phyloP scores from a whole-genome alignment of 1,140 invertebrate genomes.

The Bombus turneri region DNA sequence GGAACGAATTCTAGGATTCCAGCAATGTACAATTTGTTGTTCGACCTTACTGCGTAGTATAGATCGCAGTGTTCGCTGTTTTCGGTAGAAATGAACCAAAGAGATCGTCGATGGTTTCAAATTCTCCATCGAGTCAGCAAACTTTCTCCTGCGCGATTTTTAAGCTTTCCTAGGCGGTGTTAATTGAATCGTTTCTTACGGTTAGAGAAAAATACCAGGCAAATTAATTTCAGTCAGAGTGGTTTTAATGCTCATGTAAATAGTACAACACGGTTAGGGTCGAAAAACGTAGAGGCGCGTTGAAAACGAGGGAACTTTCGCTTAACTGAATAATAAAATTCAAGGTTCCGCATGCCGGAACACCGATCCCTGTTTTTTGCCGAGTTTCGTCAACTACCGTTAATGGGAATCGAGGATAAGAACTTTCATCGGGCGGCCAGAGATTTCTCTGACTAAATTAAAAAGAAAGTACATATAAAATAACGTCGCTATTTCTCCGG shows the following conservation, averaged over 20 bases:
- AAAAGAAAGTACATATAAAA: too few species aligned
- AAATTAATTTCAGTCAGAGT: neutral
- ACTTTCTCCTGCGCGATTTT: neutral
- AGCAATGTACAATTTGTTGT: too few species aligned
- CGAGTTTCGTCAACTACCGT: too few species aligned
- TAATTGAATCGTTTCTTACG: neutral
- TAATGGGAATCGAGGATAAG: too few species aligned
- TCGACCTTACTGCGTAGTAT: too few species aligned
- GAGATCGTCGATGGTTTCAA: rapidly evolving
- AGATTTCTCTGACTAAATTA: too few species aligned
- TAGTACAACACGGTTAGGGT: neutral
- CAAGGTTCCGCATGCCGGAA: too few species aligned
- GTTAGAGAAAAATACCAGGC: neutral
- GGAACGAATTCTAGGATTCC: neutral
- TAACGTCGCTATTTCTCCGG: too few species aligned
- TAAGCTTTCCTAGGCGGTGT: neutral
- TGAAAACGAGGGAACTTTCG: neutral
- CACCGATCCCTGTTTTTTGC: too few species aligned
- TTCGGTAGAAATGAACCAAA: too few species aligned
- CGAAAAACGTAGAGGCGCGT: neutral
- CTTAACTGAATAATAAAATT: neutral
- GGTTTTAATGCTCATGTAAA: neutral
- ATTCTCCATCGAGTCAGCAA: neutral
- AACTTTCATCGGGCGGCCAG: too few species aligned
- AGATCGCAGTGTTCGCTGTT: too few species aligned